Evolutionary conservation across 2,113 vertebrate genomes (phyloP).

Genomic region (Psittacula cyanocephala): DNA sequence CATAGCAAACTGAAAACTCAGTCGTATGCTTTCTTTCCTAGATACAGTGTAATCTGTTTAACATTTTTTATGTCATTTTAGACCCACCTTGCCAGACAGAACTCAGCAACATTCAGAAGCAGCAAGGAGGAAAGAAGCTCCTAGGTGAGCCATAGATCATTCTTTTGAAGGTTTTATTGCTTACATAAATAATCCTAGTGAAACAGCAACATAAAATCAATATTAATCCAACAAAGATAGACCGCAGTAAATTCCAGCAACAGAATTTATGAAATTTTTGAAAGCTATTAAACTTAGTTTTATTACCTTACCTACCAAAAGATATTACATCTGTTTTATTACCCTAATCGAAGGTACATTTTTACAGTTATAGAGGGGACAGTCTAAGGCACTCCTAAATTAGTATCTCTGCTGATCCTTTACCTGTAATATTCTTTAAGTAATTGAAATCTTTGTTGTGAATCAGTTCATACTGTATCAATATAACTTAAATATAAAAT

Average conservation of each 20-base stretch:
- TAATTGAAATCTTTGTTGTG: conserved; percentile 8
- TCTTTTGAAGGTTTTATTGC: conserved; percentile 69
- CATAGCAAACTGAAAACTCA: not conserved
- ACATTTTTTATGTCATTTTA: conserved; percentile 71
- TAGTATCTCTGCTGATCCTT: conserved; percentile 51
- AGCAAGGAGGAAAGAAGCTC: conserved; percentile 86
- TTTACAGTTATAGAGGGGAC: conserved; percentile 36
- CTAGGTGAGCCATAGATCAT: conserved; percentile 83
- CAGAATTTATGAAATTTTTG: conserved; percentile 73
- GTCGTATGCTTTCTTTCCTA: not conserved
- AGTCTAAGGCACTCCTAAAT: conserved; percentile 15
- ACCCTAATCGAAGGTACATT: conserved; percentile 50
- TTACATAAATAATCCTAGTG: conserved; percentile 74
- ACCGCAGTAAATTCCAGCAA: conserved; percentile 63
- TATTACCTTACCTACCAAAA: conserved; percentile 67
- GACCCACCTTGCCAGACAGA: conserved; percentile 94
- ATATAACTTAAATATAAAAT: not conserved
- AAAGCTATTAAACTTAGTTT: conserved; percentile 73
- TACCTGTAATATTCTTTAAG: not conserved
- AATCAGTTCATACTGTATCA: not conserved
- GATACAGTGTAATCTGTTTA: not conserved
- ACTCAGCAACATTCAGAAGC: conserved; percentile 86
- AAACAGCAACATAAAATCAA: conserved; percentile 76
- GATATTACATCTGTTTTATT: conserved; percentile 65
- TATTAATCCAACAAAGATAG: conserved; percentile 73